Percentiles rank a stretch among this genome's conserved stretches.
Evolutionary conservation across 2,113 vertebrate species (phyloP).

Genomic region (Acanthisitta chloris): DNA sequence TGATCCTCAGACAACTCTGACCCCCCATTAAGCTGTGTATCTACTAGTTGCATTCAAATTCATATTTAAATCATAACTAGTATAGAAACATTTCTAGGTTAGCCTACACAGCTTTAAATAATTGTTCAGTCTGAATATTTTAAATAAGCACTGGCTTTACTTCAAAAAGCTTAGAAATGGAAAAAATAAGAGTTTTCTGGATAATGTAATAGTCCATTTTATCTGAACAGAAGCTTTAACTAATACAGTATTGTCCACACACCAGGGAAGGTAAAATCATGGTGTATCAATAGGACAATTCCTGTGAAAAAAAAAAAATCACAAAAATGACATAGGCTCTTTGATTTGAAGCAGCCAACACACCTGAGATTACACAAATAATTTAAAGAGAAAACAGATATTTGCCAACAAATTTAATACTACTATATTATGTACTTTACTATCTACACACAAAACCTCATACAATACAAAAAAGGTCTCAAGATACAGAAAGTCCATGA

Average conservation of each 20-base stretch:
- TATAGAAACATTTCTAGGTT: background rate
- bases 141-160: background rate
- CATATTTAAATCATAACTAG: background rate
- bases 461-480: background rate
- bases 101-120: background rate
- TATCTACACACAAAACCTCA: background rate
- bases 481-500: background rate
- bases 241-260: background rate
- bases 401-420: background rate
- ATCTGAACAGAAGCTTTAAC: background rate
- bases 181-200: background rate
- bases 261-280: background rate
- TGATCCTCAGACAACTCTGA: background rate
- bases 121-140: background rate
- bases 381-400: background rate
- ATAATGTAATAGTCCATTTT: accelerated
- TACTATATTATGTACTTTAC: background rate
- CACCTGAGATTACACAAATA: background rate
- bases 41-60: background rate
- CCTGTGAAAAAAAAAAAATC: background rate
- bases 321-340: background rate
- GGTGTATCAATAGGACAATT: background rate
- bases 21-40: background rate
- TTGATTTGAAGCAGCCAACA: background rate
- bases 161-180: background rate